Evolutionary conservation across 2,113 vertebrate genomes (phyloP), one percentile per base, ranked within the genome.

Genomic region (Equus przewalskii): DNA sequence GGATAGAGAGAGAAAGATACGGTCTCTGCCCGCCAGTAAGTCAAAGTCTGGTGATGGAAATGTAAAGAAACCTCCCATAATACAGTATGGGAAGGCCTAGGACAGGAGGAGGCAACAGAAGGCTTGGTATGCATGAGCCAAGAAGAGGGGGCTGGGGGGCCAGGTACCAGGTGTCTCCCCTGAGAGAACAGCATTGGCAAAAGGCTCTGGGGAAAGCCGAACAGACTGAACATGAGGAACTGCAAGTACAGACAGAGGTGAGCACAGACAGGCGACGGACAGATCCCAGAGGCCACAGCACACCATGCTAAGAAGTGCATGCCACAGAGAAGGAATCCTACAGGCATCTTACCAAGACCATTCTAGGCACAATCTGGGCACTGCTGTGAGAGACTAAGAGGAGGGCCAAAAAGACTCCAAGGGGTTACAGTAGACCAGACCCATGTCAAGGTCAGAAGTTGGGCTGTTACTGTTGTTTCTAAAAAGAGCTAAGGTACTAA

Each of bases 201-300:
- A 7, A 80, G 51, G 14, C 30, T 14, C 54, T 2, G n/a, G 24
- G 41, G 12, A 93, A 7, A 54, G 5, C 16, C 9, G 21, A 46
- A 2, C 1, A 4, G 7, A 13, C 15, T 1, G 21, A 14, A 56
- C 21, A 65, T 2, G 18, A 62, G 16, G 58, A 24, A n/a, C 65
- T 15, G 60, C 67, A 84, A 8, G 12, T 1, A 12, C 0, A 51
- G 54, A 58, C 22, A 79, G 18, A 72, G 26, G 24, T 7, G 21
- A 22, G 28, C 5, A 21, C 0, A 24, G 79, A 49, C 44, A 36
- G 64, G 79, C 44, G 8, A 36, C 0, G 19, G 41, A 5, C n/a
- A 44, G 10, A 1, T 21, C 69, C 46, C 13, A 1, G 16, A 70
- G 18, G n/a, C 19, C 4, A 0, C 30, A 3, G 16, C 7, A 16